phyloP scores from a whole-genome alignment of 2,888 invertebrate genomes.

The Ornithoptera priamus region DNA sequence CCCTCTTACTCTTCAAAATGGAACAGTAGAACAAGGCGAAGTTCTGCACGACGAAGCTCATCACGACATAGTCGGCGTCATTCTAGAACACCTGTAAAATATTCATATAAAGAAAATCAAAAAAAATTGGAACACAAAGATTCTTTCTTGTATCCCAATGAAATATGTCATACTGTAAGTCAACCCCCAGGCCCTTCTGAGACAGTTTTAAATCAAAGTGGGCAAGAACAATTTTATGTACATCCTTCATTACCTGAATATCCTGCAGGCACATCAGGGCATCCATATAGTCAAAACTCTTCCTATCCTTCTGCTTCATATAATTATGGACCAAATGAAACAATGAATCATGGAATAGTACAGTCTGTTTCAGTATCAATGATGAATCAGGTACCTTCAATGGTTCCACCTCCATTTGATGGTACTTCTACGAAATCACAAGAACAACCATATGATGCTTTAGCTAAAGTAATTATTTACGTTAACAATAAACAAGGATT shows the following conservation, averaged over 20 bases:
- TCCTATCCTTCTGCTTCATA: conserved; percentile 43
- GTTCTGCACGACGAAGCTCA: conserved; percentile 30
- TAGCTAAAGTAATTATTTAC: conserved; percentile 66
- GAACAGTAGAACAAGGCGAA: conserved; percentile 35
- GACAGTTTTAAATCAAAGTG: conserved; percentile 15
- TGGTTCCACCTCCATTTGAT: conserved; percentile 46
- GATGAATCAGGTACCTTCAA: conserved; percentile 36
- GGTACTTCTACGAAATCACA: conserved; percentile 37
- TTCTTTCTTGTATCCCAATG: conserved; percentile 52
- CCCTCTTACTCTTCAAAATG: conserved; percentile 18
- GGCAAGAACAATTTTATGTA: conserved; percentile 28
- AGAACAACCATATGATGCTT: conserved; percentile 57
- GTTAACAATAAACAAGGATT: conserved; percentile 22
- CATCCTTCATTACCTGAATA: conserved; percentile 34
- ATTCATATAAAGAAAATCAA: conserved; percentile 9
- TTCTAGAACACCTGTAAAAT: conserved; percentile 28
- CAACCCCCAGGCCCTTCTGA: conserved; percentile 16
- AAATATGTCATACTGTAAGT: conserved; percentile 32
- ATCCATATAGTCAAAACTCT: conserved; percentile 26
- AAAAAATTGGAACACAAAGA: conserved; percentile 35
- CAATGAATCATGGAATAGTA: conserved; percentile 36
- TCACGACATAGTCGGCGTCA: conserved; percentile 29
- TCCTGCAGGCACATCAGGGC: conserved; percentile 30
- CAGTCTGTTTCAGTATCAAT: conserved; percentile 46
- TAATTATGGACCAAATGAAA: conserved; percentile 45